Base-by-base conservation (phyloP, 2,113 vertebrate species). In the Callorhinus ursinus region DNA sequence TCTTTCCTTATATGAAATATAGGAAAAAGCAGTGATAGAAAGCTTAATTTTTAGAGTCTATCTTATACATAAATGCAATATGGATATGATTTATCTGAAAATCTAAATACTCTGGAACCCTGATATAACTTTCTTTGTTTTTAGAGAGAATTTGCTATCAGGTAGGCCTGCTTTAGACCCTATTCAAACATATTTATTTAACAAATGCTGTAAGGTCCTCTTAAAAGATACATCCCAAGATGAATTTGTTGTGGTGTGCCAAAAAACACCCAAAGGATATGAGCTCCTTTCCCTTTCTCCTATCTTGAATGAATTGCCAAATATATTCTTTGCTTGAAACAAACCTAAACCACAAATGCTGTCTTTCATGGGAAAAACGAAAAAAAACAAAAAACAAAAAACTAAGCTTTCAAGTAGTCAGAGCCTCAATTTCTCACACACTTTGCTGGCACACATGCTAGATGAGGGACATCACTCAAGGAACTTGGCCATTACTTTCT, bases 11-110 rank as follows among this genome's bases (percentile, higher is more conserved):
- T 57, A 96, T 93, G 28, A 97, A 90, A 31, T 65, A 74, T 12
- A 95, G 77, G 74, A 69, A 92, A 95, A 96, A 59, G 28, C 61
- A 96, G 26, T 88, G 55, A 82, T 63, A 95, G 53, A 51, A 85
- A 97, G 49, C 61, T 95, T 90, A 95, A 95, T 84, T 92, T 95
- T 97, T 89, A 93, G 28, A 93, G 57, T 28, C 8, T 19, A 76
- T 28, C 33, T 5, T 87, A 80, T 13, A 80, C 7, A 83, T 83
- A 91, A 95, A 95, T 91, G 85, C 21, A 92, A 86, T 80, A 95
- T 16, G 55, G 49, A 39, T 36, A 92, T 71, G 84, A 91, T 84
- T 96, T 96, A 96, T 55, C 59, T 92, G 46, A 82, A 96, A 90
- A 93, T 53, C 63, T 95, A 90, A 96, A 94, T 93, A 90, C 7